Conservation (phyloP, 2,888 invertebrate species). For the Meiosimyza decipiens region DNA sequence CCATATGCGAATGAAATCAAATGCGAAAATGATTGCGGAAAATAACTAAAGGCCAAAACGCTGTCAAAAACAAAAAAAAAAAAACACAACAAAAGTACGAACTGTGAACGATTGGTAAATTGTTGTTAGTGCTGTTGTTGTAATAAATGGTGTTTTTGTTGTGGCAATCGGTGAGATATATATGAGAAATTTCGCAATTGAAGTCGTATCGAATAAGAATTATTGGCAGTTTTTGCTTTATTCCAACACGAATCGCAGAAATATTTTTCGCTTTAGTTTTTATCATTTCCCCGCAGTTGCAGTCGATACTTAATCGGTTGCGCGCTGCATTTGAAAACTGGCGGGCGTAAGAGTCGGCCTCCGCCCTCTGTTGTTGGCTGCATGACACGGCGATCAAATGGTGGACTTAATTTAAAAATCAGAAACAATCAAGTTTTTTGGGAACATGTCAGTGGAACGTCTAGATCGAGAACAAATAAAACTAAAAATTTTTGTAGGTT, state of each 20-base stretch:
- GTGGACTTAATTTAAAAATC: background rate
- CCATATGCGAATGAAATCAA: conserved; percentile 36
- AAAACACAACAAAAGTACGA: conserved; percentile 31
- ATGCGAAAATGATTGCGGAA: conserved; percentile 19
- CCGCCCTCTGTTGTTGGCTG: conserved; percentile 41
- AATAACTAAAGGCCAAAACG: conserved; percentile 21
- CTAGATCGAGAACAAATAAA: no score
- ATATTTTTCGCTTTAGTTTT: conserved; percentile 47
- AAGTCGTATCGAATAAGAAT: conserved; percentile 26
- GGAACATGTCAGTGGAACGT: no score
- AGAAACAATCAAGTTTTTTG: no score
- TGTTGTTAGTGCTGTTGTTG: conserved; percentile 26
- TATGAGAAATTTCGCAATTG: conserved; percentile 27
- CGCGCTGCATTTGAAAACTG: background rate
- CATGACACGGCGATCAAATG: background rate
- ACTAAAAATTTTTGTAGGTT: no score
- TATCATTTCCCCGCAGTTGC: conserved; percentile 45
- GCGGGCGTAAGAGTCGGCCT: conserved; percentile 44
- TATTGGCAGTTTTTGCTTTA: conserved; percentile 23
- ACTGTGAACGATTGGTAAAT: conserved; percentile 58
- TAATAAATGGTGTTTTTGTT: conserved; percentile 19
- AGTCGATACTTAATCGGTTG: conserved; percentile 39
- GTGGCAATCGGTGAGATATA: conserved; percentile 18
- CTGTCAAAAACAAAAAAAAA: background rate
- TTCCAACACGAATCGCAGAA: conserved; percentile 53